Evolutionary conservation across 1,140 invertebrate genomes (phyloP).

Genomic region (Listronotus oregonensis): DNA sequence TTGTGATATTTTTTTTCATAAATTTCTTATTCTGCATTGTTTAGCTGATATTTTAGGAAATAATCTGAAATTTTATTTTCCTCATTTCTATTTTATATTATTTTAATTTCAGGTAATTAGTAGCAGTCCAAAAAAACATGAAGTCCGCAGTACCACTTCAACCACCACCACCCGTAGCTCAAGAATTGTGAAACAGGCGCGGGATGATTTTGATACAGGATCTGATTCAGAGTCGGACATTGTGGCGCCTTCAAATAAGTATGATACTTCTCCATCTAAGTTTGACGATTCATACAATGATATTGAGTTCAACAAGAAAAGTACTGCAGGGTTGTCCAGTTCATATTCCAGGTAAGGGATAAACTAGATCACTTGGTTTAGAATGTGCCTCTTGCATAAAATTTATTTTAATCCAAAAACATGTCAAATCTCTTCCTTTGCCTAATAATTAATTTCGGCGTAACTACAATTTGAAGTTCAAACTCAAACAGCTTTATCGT

Average conservation of each 20-base stretch:
- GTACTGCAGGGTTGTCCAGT: conserved; percentile 19
- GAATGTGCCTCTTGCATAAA: no score
- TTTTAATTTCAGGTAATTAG: conserved; percentile 6
- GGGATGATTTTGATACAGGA: conserved; percentile 59
- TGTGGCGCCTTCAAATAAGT: conserved; percentile 28
- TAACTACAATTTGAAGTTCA: no score
- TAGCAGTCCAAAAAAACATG: conserved; percentile 32
- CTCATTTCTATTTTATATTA: no score
- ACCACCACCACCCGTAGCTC: conserved; percentile 48
- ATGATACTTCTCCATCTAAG: conserved; percentile 16
- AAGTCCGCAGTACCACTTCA: conserved; percentile 8
- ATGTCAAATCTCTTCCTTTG: no score
- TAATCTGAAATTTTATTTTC: no score
- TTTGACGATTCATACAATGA: conserved; percentile 20
- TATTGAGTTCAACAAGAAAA: conserved; percentile 23
- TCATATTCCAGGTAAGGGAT: conserved; percentile 22
- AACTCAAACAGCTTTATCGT: no score
- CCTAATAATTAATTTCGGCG: no score
- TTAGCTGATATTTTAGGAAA: no score
- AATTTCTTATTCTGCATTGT: no score
- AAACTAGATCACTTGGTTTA: no score
- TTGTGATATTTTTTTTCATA: no score
- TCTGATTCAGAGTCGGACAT: conserved; percentile 61
- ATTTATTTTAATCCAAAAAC: no score
- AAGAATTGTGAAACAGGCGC: conserved; percentile 54